These are phyloP conservation scores for Urocyon cinereoargenteus DNA, from an alignment of 2,797 vertebrate genomes.

Conservation along the genomic window DNA sequence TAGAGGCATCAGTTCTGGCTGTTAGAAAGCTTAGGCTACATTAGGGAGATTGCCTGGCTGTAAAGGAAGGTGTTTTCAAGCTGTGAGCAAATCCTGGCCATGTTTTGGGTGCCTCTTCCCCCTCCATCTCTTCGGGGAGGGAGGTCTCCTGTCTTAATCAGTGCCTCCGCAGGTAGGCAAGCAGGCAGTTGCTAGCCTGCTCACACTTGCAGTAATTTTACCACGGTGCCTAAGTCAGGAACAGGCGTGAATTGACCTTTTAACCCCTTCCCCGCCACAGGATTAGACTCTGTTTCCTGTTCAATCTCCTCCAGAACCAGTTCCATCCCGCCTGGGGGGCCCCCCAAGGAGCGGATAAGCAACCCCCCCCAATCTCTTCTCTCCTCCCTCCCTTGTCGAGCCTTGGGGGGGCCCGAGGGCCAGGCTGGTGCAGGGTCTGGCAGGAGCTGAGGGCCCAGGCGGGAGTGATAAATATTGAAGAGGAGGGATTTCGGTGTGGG, in stretches of 20 bases:
- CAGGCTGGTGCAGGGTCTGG: constrained; percentile 82
- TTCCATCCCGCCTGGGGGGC: constrained; percentile 81
- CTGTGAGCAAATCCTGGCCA: not conserved
- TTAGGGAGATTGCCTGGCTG: not conserved
- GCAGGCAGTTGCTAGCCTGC: not conserved
- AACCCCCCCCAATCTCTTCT: constrained; percentile 44
- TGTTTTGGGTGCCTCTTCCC: constrained; percentile 44
- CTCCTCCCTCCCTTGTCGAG: constrained; percentile 23
- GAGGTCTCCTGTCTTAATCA: constrained; percentile 64
- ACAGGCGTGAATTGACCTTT: constrained; percentile 90
- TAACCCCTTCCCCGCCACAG: constrained; percentile 88
- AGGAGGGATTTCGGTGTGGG: constrained; percentile 90
- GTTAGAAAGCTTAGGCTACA: not conserved
- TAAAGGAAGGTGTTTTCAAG: not conserved
- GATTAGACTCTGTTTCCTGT: constrained; percentile 90
- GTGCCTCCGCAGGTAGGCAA: constrained; percentile 58
- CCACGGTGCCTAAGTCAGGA: constrained; percentile 88
- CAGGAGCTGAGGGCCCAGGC: constrained; percentile 86
- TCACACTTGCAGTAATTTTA: constrained; percentile 85
- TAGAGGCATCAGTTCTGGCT: not conserved
- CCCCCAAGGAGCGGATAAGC: constrained; percentile 52
- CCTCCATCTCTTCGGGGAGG: not conserved
- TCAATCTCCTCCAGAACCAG: constrained; percentile 88
- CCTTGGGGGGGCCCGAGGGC: constrained; percentile 83
- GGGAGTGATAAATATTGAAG: constrained; percentile 92